A percentile compares a stretch with the other conserved stretches of the same genome.
Evolutionary conservation across 2,888 invertebrate species (phyloP).

Genomic region (Caenorhabditis uteleia): DNA sequence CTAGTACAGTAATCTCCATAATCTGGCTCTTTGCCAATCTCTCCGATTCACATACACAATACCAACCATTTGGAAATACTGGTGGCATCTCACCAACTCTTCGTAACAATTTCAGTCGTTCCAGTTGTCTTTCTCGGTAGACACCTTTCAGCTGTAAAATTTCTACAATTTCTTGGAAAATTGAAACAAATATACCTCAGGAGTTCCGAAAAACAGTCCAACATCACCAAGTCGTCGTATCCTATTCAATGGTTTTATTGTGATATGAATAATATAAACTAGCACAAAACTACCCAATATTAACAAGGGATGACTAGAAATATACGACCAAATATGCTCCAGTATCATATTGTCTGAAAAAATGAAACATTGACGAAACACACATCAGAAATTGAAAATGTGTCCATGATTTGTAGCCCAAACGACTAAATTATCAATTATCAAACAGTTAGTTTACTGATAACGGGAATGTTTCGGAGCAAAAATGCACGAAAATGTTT

Average conservation of each 20-base stretch:
- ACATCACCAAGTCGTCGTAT: slow-evolving; percentile 45
- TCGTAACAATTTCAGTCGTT: slow-evolving; percentile 39
- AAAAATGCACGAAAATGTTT: no score
- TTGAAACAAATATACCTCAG: slow-evolving; percentile 30
- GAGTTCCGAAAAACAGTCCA: slow-evolving; percentile 44
- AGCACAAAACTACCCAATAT: slow-evolving; percentile 4
- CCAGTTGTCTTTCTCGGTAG: slow-evolving; percentile 45
- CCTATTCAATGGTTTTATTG: slow-evolving; percentile 43
- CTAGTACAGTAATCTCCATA: slow-evolving; percentile 77
- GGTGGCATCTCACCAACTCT: slow-evolving; percentile 78
- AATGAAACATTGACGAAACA: neutral
- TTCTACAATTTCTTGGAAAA: neutral
- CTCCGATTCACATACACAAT: slow-evolving; percentile 79
- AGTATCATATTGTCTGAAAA: neutral
- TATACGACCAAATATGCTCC: no score
- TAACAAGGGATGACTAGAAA: no score
- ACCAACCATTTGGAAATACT: slow-evolving; percentile 90
- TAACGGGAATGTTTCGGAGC: no score
- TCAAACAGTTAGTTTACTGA: no score
- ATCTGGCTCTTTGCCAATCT: slow-evolving; percentile 75
- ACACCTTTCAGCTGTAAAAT: slow-evolving; percentile 42
- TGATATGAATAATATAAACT: slow-evolving; percentile 17
- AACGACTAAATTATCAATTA: no score
- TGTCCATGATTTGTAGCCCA: neutral
- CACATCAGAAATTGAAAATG: neutral